Percentiles rank a stretch among this genome's conserved stretches.
Conservation (phyloP, 2,888 invertebrate species). For the Drosophila imparisetae region DNA sequence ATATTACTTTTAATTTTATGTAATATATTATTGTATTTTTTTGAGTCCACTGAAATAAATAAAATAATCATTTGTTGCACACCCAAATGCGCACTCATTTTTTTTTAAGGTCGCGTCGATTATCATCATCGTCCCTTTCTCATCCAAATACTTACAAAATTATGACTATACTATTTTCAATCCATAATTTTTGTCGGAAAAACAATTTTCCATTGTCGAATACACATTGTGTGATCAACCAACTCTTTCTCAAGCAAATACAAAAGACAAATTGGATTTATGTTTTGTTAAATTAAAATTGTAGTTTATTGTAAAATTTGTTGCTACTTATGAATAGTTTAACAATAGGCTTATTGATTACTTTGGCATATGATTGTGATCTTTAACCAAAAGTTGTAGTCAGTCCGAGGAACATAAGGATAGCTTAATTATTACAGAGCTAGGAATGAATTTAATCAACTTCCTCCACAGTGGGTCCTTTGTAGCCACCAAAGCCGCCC, state of each 20-base stretch:
- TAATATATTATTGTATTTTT: too few relatives aligned
- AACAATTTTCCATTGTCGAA: neutral
- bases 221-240: too few relatives aligned
- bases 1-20: too few relatives aligned
- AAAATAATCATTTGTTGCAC: too few relatives aligned
- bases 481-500: neutral
- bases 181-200: neutral
- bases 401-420: neutral
- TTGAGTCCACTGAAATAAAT: too few relatives aligned
- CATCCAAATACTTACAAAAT: too few relatives aligned
- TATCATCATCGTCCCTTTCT: too few relatives aligned
- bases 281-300: neutral
- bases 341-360: neutral
- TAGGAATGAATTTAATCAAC: neutral
- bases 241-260: neutral
- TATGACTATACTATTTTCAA: neutral
- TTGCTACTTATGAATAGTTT: neutral
- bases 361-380: neutral
- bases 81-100: too few relatives aligned
- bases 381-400: neutral
- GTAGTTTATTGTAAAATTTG: neutral
- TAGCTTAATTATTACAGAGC: neutral
- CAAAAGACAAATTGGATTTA: neutral
- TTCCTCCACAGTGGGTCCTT: neutral
- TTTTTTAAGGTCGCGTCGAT: too few relatives aligned